Evolutionary conservation across 2,113 vertebrate species (phyloP).

Genomic region (Cathartes aura): DNA sequence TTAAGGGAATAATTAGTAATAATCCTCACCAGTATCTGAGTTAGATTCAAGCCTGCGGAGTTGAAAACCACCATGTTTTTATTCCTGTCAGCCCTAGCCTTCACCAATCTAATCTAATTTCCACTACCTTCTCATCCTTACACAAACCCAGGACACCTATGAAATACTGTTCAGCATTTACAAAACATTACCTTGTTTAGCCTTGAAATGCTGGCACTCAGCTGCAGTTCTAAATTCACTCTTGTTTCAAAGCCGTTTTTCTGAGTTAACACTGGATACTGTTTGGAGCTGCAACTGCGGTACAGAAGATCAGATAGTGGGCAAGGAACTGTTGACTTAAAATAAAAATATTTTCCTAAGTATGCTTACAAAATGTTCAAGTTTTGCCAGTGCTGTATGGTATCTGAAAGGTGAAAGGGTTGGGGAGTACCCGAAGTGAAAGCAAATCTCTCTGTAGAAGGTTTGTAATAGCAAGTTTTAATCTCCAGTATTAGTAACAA

Average conservation of each 20-base stretch:
- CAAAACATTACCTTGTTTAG: background rate
- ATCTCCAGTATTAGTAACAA: constrained; percentile 37
- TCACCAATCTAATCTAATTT: background rate
- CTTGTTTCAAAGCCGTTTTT: background rate
- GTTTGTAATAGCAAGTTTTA: constrained; percentile 39
- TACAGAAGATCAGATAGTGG: background rate
- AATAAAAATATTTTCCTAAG: background rate
- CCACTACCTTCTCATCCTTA: background rate
- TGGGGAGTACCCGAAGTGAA: background rate
- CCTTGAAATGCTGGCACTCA: background rate
- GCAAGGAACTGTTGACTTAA: background rate
- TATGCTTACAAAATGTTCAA: background rate
- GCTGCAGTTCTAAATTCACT: background rate
- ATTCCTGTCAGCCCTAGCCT: background rate
- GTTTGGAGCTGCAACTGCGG: background rate
- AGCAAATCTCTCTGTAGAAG: constrained; percentile 10
- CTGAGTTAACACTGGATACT: background rate
- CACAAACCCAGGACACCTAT: background rate
- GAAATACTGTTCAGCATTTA: background rate
- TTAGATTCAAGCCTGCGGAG: background rate
- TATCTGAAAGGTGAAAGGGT: background rate
- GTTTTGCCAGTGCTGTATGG: background rate
- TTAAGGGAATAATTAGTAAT: background rate
- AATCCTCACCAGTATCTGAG: background rate
- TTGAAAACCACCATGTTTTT: background rate